These are phyloP conservation scores for Cydia amplana DNA, from an alignment of 1,140 invertebrate species.

Conservation along the genomic window DNA sequence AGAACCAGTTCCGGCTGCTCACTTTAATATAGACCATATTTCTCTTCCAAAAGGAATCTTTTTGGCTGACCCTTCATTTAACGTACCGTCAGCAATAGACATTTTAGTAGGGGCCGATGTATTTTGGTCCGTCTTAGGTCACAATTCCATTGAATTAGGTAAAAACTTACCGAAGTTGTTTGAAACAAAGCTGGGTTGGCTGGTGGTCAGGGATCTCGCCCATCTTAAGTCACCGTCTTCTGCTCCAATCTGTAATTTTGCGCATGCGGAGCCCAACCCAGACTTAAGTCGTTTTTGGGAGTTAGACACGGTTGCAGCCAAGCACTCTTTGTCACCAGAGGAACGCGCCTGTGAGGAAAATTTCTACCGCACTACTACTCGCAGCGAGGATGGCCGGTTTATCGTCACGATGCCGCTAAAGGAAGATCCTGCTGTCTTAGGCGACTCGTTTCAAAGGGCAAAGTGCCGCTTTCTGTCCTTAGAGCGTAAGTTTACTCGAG, in stretches of 20 bases:
- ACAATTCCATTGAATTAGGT: constrained; percentile 39
- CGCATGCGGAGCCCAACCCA: not conserved
- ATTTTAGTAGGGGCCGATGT: constrained; percentile 46
- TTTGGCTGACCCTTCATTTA: constrained; percentile 49
- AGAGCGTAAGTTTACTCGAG: constrained; percentile 38
- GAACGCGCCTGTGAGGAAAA: constrained; percentile 1
- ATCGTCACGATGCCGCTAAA: constrained; percentile 32
- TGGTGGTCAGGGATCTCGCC: not conserved
- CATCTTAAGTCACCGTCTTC: constrained; percentile 11
- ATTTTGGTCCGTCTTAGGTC: constrained; percentile 44
- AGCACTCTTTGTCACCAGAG: not conserved
- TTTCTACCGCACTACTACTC: not conserved
- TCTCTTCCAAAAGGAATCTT: constrained; percentile 39
- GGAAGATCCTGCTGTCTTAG: constrained; percentile 31
- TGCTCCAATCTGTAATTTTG: constrained; percentile 25
- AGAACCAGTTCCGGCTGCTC: constrained; percentile 37
- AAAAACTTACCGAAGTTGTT: constrained; percentile 13
- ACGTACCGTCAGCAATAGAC: constrained; percentile 48
- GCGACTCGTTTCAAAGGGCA: constrained; percentile 36
- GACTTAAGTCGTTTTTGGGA: not conserved
- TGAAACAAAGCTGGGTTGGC: constrained; percentile 32
- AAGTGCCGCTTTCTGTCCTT: constrained; percentile 37
- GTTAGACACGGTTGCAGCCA: not conserved
- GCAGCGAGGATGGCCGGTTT: not conserved
- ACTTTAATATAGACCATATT: constrained; percentile 39